Conservation (phyloP, 2,888 invertebrate species). For the Tinea trinotella region DNA sequence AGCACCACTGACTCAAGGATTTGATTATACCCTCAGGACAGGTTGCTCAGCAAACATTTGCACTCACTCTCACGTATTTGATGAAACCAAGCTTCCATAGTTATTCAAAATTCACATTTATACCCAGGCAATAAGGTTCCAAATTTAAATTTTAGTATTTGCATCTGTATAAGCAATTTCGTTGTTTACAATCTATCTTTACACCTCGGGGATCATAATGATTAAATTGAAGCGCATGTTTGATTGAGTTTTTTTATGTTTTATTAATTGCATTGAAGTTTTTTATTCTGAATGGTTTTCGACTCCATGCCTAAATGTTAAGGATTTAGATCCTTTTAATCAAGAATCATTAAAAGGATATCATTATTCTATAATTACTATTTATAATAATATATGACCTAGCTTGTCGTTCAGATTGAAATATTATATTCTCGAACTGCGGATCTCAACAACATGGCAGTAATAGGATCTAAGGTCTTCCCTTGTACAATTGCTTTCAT, state of each 20-base stretch:
- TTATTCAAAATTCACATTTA: neutral
- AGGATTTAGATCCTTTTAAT: too few species aligned
- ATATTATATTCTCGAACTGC: too few species aligned
- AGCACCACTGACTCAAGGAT: neutral
- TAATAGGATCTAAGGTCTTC: too few species aligned
- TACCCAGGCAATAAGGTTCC: neutral
- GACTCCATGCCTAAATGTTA: too few species aligned
- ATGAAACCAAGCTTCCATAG: too few species aligned
- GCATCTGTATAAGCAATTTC: neutral
- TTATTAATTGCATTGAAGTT: too few species aligned
- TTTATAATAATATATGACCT: too few species aligned
- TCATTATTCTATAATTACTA: too few species aligned
- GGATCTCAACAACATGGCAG: too few species aligned
- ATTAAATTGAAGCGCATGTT: neutral
- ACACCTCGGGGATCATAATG: conserved; percentile 4
- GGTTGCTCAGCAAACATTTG: conserved; percentile 10
- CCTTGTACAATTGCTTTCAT: neutral
- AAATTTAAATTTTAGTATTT: neutral
- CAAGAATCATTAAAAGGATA: too few species aligned
- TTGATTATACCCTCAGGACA: conserved; percentile 18
- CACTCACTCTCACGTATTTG: neutral
- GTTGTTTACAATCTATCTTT: neutral
- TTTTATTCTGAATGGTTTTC: too few species aligned
- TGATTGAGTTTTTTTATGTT: conserved; percentile 3
- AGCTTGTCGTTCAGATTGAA: too few species aligned